phyloP scores from a whole-genome alignment of 2,888 invertebrate species.

The Polydrusus pterygomalis region DNA sequence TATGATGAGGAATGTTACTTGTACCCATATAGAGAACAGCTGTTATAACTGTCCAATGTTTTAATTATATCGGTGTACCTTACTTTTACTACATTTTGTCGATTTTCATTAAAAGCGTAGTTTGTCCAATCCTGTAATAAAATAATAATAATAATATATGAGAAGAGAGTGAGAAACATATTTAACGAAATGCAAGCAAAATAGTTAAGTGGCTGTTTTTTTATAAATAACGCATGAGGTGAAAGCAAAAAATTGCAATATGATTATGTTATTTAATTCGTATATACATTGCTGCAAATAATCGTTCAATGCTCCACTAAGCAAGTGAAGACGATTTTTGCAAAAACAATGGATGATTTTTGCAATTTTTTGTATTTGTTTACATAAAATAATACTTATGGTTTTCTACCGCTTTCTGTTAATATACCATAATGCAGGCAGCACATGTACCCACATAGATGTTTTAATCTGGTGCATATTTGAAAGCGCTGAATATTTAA shows the following conservation, averaged over 20 bases:
- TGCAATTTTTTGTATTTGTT: conserved; percentile 18
- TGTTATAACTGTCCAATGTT: too few relatives aligned
- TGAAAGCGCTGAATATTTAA: background rate
- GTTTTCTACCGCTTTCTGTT: background rate
- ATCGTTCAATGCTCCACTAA: conserved; percentile 33
- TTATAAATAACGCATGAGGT: conserved; percentile 40
- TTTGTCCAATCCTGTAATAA: background rate
- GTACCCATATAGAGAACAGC: too few relatives aligned
- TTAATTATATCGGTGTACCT: too few relatives aligned
- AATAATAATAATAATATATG: too few relatives aligned
- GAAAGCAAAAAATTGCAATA: conserved; percentile 40
- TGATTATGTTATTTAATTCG: conserved; percentile 32
- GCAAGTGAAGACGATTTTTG: conserved; percentile 37
- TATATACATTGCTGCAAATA: conserved; percentile 19
- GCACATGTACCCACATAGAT: background rate
- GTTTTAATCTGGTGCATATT: too few relatives aligned
- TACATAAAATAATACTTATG: conserved; percentile 26
- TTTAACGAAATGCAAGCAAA: conserved; percentile 12
- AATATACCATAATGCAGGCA: background rate
- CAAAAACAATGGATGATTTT: conserved; percentile 25
- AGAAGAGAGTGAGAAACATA: background rate
- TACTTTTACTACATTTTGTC: too few relatives aligned
- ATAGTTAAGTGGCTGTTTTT: background rate
- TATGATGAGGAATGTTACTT: too few relatives aligned
- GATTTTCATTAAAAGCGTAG: too few relatives aligned